Percentiles rank a stretch among this genome's conserved stretches.
Evolutionary conservation across 2,113 vertebrate species (phyloP).

Genomic region (Illadopsis cleaveri): DNA sequence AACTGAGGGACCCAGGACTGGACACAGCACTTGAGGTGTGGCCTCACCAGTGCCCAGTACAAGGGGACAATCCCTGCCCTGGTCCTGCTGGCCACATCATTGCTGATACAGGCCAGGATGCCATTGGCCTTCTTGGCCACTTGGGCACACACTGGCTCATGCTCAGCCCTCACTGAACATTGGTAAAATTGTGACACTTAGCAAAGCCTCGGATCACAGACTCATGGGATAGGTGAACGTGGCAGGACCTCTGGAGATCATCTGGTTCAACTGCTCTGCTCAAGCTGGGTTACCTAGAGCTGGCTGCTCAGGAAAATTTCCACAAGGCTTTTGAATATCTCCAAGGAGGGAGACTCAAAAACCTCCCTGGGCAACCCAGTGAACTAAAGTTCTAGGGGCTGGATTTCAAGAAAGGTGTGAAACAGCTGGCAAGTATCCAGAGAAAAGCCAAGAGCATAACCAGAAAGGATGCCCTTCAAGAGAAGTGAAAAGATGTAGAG

Average conservation of each 20-base stretch:
- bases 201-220: neutral
- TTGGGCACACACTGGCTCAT: accelerated
- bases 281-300: neutral
- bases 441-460: neutral
- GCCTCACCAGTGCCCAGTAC: accelerated
- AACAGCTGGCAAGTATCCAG: neutral
- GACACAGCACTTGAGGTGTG: neutral
- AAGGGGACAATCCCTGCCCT: neutral
- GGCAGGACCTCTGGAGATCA: neutral
- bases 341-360: neutral
- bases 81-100: neutral
- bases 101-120: neutral
- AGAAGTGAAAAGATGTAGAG: neutral
- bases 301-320: neutral
- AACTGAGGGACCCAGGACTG: accelerated
- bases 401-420: neutral
- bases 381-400: neutral
- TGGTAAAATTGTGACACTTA: neutral
- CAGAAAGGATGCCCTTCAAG: neutral
- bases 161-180: neutral
- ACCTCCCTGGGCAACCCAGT: neutral
- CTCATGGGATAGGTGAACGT: neutral
- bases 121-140: accelerated
- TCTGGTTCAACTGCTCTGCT: accelerated
- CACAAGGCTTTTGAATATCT: neutral